A percentile compares a stretch with the other conserved stretches of the same genome.
These are phyloP conservation scores for Monoplex corrugatus DNA, from an alignment of 2,888 invertebrate species.

Conservation along the genomic window DNA sequence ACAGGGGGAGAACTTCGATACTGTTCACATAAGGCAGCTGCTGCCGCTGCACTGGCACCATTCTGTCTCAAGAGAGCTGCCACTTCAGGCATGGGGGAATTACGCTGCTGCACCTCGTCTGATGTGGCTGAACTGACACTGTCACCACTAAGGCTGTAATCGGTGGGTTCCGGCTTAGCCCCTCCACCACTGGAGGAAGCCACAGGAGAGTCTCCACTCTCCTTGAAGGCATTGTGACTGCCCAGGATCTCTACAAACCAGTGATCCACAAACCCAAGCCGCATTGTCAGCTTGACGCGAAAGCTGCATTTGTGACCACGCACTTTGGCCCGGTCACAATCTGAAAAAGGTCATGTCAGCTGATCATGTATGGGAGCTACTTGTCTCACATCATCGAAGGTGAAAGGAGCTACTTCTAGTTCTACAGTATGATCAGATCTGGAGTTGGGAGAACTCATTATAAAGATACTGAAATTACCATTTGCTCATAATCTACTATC, in stretches of 20 bases:
- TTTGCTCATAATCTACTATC: no score
- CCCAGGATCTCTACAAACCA: conserved; percentile 77
- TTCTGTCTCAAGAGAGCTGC: conserved; percentile 49
- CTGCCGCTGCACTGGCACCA: conserved; percentile 45
- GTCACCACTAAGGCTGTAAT: conserved; percentile 53
- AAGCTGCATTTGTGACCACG: conserved; percentile 76
- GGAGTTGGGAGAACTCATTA: no score
- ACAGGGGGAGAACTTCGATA: conserved; percentile 42
- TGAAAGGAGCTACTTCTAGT: no score
- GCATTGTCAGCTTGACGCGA: conserved; percentile 75
- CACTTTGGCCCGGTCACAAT: conserved; percentile 75
- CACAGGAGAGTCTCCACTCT: conserved; percentile 51
- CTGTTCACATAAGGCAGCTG: conserved; percentile 38
- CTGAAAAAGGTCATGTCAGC: no score
- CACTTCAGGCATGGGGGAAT: conserved; percentile 53
- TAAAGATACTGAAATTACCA: no score
- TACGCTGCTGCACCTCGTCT: conserved; percentile 23
- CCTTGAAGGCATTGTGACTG: conserved; percentile 65
- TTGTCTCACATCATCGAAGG: no score
- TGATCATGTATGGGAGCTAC: no score
- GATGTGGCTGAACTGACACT: conserved; percentile 26
- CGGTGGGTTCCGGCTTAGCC: conserved; percentile 52
- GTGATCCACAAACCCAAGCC: conserved; percentile 73
- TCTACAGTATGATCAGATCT: no score
- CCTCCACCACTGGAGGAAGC: conserved; percentile 38